Base-by-base conservation (phyloP, 2,113 vertebrate species). In the Rostratula benghalensis region DNA sequence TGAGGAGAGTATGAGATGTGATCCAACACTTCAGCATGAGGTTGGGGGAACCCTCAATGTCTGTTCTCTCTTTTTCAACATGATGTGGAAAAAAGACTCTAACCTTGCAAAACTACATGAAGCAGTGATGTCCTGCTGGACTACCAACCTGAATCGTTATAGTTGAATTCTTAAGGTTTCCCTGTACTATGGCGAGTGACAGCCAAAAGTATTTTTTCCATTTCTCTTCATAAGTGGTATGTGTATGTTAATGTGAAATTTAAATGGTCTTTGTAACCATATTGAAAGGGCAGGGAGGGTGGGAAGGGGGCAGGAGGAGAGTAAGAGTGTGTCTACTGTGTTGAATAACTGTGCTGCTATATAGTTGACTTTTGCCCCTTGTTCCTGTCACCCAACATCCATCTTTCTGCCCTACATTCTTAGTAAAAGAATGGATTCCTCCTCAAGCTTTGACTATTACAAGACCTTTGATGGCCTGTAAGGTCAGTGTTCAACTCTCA, bases 281-380 rank as follows among this genome's bases (percentile, higher is more conserved):
- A 59, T 81, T 67, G 89, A 68, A 75, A 82, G 57, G 31, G 46
- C 45, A 46, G 46, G 51, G 51, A 9, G 27, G 51, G 24, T 9
- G 27, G 51, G 27, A 20, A 46, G 17, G 6, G 45, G 23, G 11
- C 7, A 6, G 3, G 4, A 6, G 8, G 10, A 1, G 4, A 6
- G 5, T 5, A 89, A 39, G 10, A 86, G 6, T 16, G 48, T 25
- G 48, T 37, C 60, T 70, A 70, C 21, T 75, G 28, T 68, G 24
- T 86, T 5, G 2, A 82, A 33, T 84, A 87, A 54, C 21, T 13
- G 13, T 91, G 20, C 68, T 93, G 71, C 71, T 11, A 11, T 67
- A 23, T 8, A 48, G 30, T 23, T 76, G 54, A 39, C 28, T 87
- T 54, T 43, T 48, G 13, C 27, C 31, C 41, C 50, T 81, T 77